Conservation (phyloP, 2,797 vertebrate species). For the Peromyscus attwateri region DNA sequence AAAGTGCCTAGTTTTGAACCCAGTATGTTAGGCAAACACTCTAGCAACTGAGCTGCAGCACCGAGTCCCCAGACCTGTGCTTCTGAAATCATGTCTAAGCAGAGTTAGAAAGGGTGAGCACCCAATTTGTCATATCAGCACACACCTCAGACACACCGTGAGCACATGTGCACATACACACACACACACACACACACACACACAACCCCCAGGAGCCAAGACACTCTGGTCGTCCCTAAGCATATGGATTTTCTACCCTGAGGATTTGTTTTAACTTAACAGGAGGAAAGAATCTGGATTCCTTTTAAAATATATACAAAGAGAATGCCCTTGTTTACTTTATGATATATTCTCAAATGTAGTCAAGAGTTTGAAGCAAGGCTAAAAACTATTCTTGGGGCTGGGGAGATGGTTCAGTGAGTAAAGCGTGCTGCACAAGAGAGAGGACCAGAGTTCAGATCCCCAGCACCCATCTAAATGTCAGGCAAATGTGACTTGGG, state of each 20-base stretch:
- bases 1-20: neutral
- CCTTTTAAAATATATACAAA: constrained; percentile 72
- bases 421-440: neutral
- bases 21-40: neutral
- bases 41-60: neutral
- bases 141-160: neutral
- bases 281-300: constrained; percentile 53
- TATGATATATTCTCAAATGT: constrained; percentile 31
- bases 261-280: constrained; percentile 72
- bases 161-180: neutral
- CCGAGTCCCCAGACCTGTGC: neutral
- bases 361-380: neutral
- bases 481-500: neutral
- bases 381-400: neutral
- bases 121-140: neutral
- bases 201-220: neutral
- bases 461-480: neutral
- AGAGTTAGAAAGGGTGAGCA: neutral
- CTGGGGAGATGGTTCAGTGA: neutral
- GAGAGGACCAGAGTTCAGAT: neutral
- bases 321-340: constrained; percentile 71
- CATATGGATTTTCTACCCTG: constrained; percentile 35
- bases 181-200: neutral
- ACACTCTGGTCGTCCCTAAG: neutral
- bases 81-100: neutral